Evolutionary conservation across 2,888 invertebrate genomes (phyloP), one percentile per base, ranked within the genome.

Genomic region (Magallana nippona): DNA sequence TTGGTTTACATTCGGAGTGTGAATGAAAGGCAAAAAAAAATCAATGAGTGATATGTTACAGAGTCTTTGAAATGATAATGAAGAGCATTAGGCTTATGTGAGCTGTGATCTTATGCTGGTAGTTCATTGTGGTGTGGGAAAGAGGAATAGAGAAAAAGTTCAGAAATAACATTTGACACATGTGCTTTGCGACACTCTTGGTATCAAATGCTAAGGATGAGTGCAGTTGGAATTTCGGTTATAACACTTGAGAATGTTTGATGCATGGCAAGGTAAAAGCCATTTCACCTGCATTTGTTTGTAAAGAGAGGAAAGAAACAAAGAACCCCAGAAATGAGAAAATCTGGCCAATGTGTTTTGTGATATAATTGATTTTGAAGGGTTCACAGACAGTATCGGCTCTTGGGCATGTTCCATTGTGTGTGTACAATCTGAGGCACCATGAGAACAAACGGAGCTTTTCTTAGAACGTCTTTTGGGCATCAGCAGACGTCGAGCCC

Each of bases 391-490:
- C 71, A 71, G 27, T 71, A 71, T 71, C 71, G 13, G 71, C 71
- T 27, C 71, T 27, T 44, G 22, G 71, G 19, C 71, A 27, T 27
- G 71, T 71, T 71, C 71, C 71, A 27, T 71, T 71, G 71, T 71
- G 22, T 71, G 71, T 71, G 71, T 22, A 71, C 71, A 71, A 71
- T 71, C 27, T 27, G 27, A 71, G 15, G 27, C 71, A 71, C 32
- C 44, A 88, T 91, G 90, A 87, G 90, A 83, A 91, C 91, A 55
- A 91, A 91, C 85, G 91, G 91, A 56, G 90, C 90, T 82, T 91
- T 91, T 84, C 82, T 91, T 19, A 85, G 91, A 77, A 88, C 86
- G 44, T 88, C 83, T 79, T 89, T 91, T 85, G 90, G 44, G 55
- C 78, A 85, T 63, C 87, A 87, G 79, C 87, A 88, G 63, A 85